phyloP scores from a whole-genome alignment of 2,888 invertebrate species.

The Ormyrus pomaceus region DNA sequence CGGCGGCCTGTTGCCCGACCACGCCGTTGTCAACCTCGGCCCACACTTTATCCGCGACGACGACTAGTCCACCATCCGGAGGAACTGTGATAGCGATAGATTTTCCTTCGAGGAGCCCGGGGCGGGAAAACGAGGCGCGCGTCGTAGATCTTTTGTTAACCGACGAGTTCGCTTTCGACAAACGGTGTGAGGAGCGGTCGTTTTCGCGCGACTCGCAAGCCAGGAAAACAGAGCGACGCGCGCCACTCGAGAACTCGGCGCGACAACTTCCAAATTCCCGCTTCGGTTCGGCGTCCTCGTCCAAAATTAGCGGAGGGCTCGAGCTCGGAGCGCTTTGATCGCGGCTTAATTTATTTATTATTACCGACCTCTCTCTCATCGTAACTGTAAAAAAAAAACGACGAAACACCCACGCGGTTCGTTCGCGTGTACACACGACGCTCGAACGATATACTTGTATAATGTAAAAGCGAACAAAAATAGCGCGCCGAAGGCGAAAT shows the following conservation, averaged over 20 bases:
- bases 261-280: neutral
- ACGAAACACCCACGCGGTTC: neutral
- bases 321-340: neutral
- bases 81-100: conserved; percentile 60
- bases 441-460: neutral
- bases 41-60: neutral
- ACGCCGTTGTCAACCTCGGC: neutral
- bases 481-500: neutral
- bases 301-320: neutral
- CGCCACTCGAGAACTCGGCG: neutral
- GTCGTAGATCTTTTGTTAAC: neutral
- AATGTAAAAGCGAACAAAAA: neutral
- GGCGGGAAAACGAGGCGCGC: conserved; percentile 24
- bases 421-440: neutral
- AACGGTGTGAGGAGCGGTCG: no score
- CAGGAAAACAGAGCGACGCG: neutral
- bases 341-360: conserved; percentile 29
- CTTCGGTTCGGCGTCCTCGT: neutral
- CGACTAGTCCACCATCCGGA: conserved; percentile 19
- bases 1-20: conserved; percentile 2
- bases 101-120: conserved; percentile 14
- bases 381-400: neutral
- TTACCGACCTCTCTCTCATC: neutral
- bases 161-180: no score
- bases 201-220: neutral